Base-by-base conservation (phyloP, 2,888 invertebrate genomes). In the Charanyca ferruginea region DNA sequence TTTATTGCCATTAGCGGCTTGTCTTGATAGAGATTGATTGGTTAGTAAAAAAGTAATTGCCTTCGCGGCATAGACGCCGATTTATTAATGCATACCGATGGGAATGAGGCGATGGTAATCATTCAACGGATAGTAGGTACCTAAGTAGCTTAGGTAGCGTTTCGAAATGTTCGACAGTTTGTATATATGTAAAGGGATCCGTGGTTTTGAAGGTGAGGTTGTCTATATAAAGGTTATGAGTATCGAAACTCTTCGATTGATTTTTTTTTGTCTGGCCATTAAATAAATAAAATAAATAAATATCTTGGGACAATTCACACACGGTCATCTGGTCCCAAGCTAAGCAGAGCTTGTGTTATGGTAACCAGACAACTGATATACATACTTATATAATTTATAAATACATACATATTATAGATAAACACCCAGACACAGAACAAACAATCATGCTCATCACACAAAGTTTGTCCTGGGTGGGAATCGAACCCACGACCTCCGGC, bases 41-140 rank as follows among this genome's bases (percentile, higher is more conserved):
- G 83, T 79, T 66, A 73, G 84, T 89, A 89, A 90, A 92, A 91
- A 90, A 88, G 79, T 88, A 88, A 90, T 90, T 89, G 86, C 84
- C 73, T 82, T 74, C 65, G 74, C 60, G 53, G 72, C 72, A 71
- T 80, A 61, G 74, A 74, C 65, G 72, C 61, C 57, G 54, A 65
- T 55, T 72, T 74, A 74, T 64, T 52, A 68, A 64, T 65, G 71
- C 77, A 71, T 69, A 65, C 68, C 70, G 44, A 79, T 79, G 82
- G 70, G 74, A 85, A 85, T 79, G 75, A 78, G 77, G 59, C 25
- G 79, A 77, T 70, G 66, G 59, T 66, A 67, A 79, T 81, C 73
- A 72, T 58, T 76, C 61, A 66, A 61, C 53, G 42, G 49, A 70
- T 66, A 69, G 22, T 4, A 48, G 47, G n/a, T n/a, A 11, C 32